Evolutionary conservation across 2,113 vertebrate species (phyloP), one percentile per base, ranked within the genome.

Genomic region (Toxotes chatareus): DNA sequence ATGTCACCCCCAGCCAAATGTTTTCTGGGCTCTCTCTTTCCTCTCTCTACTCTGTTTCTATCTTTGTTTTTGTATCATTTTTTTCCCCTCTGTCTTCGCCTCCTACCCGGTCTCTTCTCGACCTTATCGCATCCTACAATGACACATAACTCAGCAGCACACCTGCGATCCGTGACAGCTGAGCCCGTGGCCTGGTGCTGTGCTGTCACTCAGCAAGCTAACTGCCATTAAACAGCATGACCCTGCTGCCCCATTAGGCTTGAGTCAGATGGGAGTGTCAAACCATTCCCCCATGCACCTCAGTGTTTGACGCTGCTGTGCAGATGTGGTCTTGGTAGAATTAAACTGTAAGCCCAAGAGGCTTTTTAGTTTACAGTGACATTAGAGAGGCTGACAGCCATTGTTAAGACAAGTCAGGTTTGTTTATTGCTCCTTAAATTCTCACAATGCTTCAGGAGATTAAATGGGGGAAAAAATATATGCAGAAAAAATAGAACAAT

Each of bases 231-330:
- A 93, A 91, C 85, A 89, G 85, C 77, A 73, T 89, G 83, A 93
- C 92, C 92, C 92, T 76, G 80, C 67, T 79, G 92, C 85, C 89
- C 92, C 92, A 92, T 93, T 93, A 93, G 92, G 88, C 89, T 38
- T 5, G 62, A 89, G 89, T 92, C 90, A 91, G 89, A 93, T 91
- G 87, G 89, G 87, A 86, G 90, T 89, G 87, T 91, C 89, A 92
- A 82, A 79, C 65, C 49, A 49, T 85, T 83, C 68, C 78, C 85
- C 76, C 47, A 36, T 80, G 69, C 66, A 59, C 79, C 55, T 82
- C 42, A 3, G 72, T 80, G 86, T 73, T 78, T 80, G 82, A 67
- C 19, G 27, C 66, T 79, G 56, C 64, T 47, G 66, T 64, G 63
- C 51, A 76, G 34, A 84, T 85, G 73, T 36, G 42, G 53, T 79